Base-by-base conservation (phyloP, 1,140 invertebrate genomes). In the Zaprionus kolodkinae region DNA sequence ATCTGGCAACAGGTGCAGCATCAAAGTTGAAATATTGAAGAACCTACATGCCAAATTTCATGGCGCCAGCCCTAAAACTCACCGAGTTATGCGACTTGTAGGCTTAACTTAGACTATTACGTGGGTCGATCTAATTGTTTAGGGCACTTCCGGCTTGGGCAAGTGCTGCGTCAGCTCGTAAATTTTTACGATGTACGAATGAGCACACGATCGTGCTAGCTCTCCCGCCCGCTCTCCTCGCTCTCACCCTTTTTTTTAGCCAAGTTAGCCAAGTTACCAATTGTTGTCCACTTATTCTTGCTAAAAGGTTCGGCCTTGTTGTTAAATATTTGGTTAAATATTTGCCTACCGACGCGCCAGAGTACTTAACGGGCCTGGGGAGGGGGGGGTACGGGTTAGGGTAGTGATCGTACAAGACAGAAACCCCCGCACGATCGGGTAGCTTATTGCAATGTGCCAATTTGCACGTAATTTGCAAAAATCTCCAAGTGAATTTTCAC, bases 241-340 rank as follows among this genome's bases (percentile, higher is more conserved):
- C 17, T 17, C n/a, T 13, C 56, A 45, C 52, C 54, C 40, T 17
- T 52, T 33, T 73, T 21, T 21, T 21, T 80, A 61, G 27, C 69
- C 63, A 76, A 76, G 62, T 55, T 63, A 21, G 21, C 21, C 21
- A 21, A 21, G 21, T 21, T 21, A 21, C 21, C 45, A 80, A 68
- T 86, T 65, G 78, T 70, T 72, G 48, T 25, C 43, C 56, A 79
- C 79, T 73, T 68, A 86, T 86, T 86, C 84, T 86, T 86, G 83
- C 81, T 88, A 86, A 86, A 79, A 87, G 79, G 69, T 88, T 79
- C 75, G 83, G 55, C 83, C 83, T 86, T 87, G 79, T 54, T 63
- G 62, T 21, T 73, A 48, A 15, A 59, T 15, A 63, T 61, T 67
- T 67, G 45, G 27, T 43, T 50, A 78, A 86, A 82, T 86, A 81